Conservation (phyloP, 1,140 invertebrate genomes). For the Rhyacophila brunnea region DNA sequence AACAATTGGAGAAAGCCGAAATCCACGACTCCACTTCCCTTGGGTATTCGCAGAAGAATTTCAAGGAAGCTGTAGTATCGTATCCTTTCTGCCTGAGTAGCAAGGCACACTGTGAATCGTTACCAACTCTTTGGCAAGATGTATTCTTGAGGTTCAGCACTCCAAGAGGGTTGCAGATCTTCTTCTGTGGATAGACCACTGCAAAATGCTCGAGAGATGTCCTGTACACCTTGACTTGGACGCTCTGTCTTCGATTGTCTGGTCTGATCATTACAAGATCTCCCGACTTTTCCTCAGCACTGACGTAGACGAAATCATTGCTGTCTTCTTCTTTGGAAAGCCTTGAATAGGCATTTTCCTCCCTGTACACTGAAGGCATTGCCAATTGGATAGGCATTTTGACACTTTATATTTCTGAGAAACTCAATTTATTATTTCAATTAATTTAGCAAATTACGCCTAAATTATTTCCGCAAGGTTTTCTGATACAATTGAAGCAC, state of each 20-base stretch:
- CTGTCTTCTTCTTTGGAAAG: constrained; percentile 32
- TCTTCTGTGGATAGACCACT: constrained; percentile 65
- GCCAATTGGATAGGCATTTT: constrained; percentile 31
- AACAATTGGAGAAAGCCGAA: constrained; percentile 57
- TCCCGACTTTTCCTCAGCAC: constrained; percentile 63
- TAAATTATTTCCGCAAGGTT: no score
- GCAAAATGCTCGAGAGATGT: constrained; percentile 68
- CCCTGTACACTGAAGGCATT: constrained; percentile 24
- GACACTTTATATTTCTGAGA: no score
- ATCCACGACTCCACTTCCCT: constrained; percentile 63
- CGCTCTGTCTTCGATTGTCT: constrained; percentile 57
- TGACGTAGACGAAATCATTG: constrained; percentile 44
- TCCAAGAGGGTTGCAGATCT: constrained; percentile 60
- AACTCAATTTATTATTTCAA: no score
- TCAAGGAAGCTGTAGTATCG: constrained; percentile 59
- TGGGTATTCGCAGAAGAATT: constrained; percentile 58
- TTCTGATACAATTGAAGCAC: no score
- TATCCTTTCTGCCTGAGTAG: constrained; percentile 60
- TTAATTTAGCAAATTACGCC: no score
- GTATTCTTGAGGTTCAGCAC: constrained; percentile 65
- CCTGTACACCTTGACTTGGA: constrained; percentile 65
- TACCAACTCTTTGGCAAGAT: constrained; percentile 51
- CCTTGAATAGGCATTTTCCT: constrained; percentile 9
- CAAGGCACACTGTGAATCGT: constrained; percentile 52
- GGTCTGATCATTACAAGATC: constrained; percentile 60